These are phyloP conservation scores for Cyrtorhinus lividipennis DNA, from an alignment of 1,140 invertebrate species.

Conservation along the genomic window DNA sequence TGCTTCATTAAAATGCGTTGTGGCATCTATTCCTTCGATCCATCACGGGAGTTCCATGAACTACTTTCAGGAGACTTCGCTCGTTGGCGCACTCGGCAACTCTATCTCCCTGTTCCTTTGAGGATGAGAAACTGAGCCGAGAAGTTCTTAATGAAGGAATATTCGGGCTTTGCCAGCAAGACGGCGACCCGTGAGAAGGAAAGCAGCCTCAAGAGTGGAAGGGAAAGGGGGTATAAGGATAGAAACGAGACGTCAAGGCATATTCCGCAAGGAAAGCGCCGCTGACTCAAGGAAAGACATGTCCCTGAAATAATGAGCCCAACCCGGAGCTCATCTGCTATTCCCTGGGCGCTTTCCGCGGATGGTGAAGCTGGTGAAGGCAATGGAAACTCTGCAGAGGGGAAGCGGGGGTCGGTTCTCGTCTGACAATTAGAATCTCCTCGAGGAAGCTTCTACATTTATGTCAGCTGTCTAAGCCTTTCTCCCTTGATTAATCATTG, in stretches of 20 bases:
- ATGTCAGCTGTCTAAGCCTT: constrained; percentile 9
- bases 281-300: constrained; percentile 7
- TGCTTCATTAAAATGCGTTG: too few species aligned
- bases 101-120: not conserved
- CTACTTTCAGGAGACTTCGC: too few species aligned
- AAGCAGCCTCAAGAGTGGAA: too few species aligned
- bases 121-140: not conserved
- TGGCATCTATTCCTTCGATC: too few species aligned
- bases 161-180: not conserved
- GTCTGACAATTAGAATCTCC: constrained; percentile 9
- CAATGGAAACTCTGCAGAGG: not conserved
- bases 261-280: not conserved
- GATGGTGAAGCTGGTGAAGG: not conserved
- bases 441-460: constrained; percentile 4
- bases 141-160: not conserved
- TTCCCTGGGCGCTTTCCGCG: not conserved
- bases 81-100: too few species aligned
- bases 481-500: constrained; percentile 8
- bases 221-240: too few species aligned
- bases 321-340: not conserved
- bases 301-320: constrained; percentile 6
- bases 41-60: too few species aligned
- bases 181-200: too few species aligned
- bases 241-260: not conserved
- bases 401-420: not conserved